phyloP scores from a whole-genome alignment of 2,113 vertebrate genomes.

The Alexandromys fortis region DNA sequence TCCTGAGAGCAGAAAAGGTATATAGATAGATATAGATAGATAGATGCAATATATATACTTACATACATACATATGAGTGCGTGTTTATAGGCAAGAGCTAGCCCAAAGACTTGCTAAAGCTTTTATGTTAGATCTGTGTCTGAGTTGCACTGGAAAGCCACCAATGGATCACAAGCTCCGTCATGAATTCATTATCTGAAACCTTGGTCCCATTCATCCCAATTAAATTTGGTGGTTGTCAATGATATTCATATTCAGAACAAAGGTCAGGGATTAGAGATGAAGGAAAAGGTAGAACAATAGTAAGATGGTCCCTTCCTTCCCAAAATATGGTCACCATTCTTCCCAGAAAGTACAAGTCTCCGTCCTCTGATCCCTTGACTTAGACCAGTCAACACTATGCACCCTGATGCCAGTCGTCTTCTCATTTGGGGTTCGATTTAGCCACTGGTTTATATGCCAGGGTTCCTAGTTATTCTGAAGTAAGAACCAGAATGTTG shows the following conservation, averaged over 20 bases:
- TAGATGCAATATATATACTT: too few species aligned
- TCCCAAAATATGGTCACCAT: not conserved
- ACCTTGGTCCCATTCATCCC: not conserved
- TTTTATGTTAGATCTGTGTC: not conserved
- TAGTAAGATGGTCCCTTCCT: not conserved
- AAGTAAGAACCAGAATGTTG: conserved; percentile 79
- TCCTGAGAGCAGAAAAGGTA: not conserved
- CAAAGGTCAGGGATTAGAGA: not conserved
- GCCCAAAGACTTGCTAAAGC: not conserved
- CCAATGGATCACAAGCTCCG: not conserved
- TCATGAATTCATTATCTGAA: not conserved
- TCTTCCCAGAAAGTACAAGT: conserved; percentile 31
- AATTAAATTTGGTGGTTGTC: not conserved
- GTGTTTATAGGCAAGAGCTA: not conserved
- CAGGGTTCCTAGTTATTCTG: conserved; percentile 66
- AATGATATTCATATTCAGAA: not conserved
- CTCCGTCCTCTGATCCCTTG: not conserved
- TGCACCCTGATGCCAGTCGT: not conserved
- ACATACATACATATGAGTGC: too few species aligned
- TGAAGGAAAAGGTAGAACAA: not conserved
- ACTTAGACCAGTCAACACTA: not conserved
- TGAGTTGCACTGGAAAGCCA: not conserved
- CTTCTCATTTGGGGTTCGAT: conserved; percentile 70
- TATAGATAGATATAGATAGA: not conserved
- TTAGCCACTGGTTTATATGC: conserved; percentile 49